phyloP scores from a whole-genome alignment of 2,797 vertebrate species.

The Odontamblyopus lacepedii region DNA sequence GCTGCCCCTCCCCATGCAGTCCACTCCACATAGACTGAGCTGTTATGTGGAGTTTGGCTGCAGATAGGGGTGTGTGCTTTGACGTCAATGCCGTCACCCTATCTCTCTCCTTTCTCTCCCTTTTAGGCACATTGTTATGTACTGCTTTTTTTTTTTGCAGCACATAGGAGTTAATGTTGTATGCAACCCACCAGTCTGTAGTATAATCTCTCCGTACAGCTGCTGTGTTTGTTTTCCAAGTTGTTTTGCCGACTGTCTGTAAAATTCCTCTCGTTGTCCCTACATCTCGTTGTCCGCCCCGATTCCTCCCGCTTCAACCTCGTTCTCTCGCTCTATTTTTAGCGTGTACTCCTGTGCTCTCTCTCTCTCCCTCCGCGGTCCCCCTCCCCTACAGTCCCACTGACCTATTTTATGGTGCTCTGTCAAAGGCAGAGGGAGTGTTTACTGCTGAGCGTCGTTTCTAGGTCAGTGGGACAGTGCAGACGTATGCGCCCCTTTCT shows the following conservation, averaged over 20 bases:
- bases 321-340: constrained; percentile 77
- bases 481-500: constrained; percentile 60
- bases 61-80: constrained; percentile 73
- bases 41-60: constrained; percentile 66
- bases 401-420: constrained; percentile 80
- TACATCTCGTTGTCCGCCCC: constrained; percentile 21
- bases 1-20: constrained; percentile 71
- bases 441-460: constrained; percentile 77
- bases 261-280: constrained; percentile 65
- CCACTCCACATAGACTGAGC: constrained; percentile 46
- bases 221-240: constrained; percentile 22
- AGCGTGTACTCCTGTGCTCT: constrained; percentile 72
- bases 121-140: constrained; percentile 35
- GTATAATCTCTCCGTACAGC: constrained; percentile 26
- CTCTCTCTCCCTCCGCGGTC: constrained; percentile 55
- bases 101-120: constrained; percentile 39
- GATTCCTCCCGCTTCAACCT: constrained; percentile 44
- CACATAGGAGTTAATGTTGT: constrained; percentile 33
- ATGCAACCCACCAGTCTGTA: constrained; percentile 38
- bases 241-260: constrained; percentile 56
- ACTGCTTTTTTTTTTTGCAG: constrained; percentile 24
- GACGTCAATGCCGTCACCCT: constrained; percentile 68
- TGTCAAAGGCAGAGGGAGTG: constrained; percentile 73
- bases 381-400: constrained; percentile 73
- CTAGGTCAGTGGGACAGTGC: constrained; percentile 81